Base-by-base conservation (phyloP, 2,113 vertebrate species). In the Lophura nycthemera region DNA sequence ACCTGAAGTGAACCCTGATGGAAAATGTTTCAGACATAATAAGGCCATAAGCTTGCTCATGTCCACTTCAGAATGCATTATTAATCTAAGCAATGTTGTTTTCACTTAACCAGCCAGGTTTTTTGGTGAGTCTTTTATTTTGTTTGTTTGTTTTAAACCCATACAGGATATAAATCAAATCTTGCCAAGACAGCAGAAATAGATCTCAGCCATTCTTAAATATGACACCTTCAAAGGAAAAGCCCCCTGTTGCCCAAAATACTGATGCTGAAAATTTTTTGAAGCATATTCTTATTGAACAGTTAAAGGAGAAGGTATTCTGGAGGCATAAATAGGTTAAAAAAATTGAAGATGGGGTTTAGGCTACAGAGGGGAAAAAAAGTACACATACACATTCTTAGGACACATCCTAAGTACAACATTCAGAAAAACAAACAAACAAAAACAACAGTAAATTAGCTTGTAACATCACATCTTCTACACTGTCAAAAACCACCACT, bases 21-120 rank as follows among this genome's bases (percentile, higher is more conserved):
- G 57, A 95, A 92, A 95, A 83, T 16, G 11, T 79, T 95, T 93
- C 70, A 94, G 94, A 94, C 90, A 78, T 82, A 95, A 91, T 92
- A 95, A 95, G 90, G 88, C 36, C 91, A 90, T 79, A 86, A 94
- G 70, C 61, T 88, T 50, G 59, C 40, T 86, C 59, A 30, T 5
- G 29, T 91, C 63, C 72, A 90, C 63, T 82, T 88, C 52, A 90
- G 50, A 86, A 69, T 78, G 57, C 72, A 16, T 57, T 89, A 91
- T 27, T 77, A 67, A 70, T 36, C 40, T 83, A 86, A 91, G 72
- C 25, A 87, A 86, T 34, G 14, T 11, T 93, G 34, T 32, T 95
- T 86, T 82, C 52, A 78, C 54, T 79, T 82, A 74, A 72, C 18
- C 11, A 30, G 67, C 22, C 9, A 27, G 61, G 24, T 76, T 36